These are phyloP conservation scores for Tenthredo mesomela DNA, from an alignment of 2,888 invertebrate genomes.

Conservation along the genomic window DNA sequence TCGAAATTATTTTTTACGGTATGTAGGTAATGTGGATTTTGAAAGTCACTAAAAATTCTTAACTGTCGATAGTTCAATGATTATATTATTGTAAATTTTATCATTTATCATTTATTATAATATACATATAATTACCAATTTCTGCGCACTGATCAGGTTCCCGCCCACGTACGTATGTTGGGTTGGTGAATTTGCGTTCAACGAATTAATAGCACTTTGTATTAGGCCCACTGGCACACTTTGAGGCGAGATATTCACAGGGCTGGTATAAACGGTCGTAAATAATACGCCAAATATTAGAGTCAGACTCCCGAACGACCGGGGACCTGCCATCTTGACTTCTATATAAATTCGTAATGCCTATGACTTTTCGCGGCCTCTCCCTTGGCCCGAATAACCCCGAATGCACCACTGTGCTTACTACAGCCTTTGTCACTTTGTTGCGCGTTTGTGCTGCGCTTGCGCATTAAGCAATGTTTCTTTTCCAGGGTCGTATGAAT, in stretches of 20 bases:
- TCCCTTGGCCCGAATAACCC: slow-evolving; percentile 3
- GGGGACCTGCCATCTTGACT: slow-evolving; percentile 21
- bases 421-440: not conserved
- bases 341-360: not conserved
- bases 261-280: slow-evolving; percentile 38
- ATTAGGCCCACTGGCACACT: slow-evolving; percentile 65
- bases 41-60: too few species aligned
- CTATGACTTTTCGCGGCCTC: not conserved
- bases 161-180: slow-evolving; percentile 68
- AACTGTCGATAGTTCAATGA: too few species aligned
- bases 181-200: slow-evolving; percentile 69
- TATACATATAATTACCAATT: slow-evolving; percentile 67
- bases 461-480: not conserved
- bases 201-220: slow-evolving; percentile 67
- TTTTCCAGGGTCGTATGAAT: too few species aligned
- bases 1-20: not conserved
- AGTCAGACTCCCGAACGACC: not conserved
- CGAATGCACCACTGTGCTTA: not conserved
- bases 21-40: not conserved
- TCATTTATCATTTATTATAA: too few species aligned
- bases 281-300: not conserved
- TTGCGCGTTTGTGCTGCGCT: not conserved
- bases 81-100: too few species aligned
- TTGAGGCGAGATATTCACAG: slow-evolving; percentile 62
- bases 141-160: slow-evolving; percentile 70